Percentiles rank a stretch among this genome's conserved stretches.
Evolutionary conservation across 2,113 vertebrate species (phyloP).

Genomic region (Oncorhynchus keta): DNA sequence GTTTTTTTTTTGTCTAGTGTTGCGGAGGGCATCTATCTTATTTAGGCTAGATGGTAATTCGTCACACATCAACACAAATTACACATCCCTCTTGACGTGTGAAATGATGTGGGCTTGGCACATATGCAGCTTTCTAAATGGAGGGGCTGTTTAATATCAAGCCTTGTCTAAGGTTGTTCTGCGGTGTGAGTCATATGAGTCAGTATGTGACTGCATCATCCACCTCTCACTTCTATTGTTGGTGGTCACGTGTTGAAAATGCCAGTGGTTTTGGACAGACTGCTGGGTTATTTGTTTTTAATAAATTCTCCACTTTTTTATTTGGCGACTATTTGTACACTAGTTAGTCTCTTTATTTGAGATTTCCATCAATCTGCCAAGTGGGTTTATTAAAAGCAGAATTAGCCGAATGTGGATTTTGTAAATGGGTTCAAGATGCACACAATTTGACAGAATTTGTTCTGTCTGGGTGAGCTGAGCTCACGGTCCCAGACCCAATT

Average conservation of each 20-base stretch:
- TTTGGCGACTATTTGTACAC: slow-evolving; percentile 18
- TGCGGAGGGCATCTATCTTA: no score
- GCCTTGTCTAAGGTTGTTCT: neutral
- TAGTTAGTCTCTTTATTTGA: slow-evolving; percentile 45
- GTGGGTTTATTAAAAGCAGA: slow-evolving; percentile 59
- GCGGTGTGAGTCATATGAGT: slow-evolving; percentile 18
- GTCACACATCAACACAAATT: no score
- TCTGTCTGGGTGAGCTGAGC: slow-evolving; percentile 45
- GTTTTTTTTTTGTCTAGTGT: no score
- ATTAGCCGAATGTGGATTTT: slow-evolving; percentile 47
- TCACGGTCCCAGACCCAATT: slow-evolving; percentile 38
- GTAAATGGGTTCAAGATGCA: slow-evolving; percentile 49
- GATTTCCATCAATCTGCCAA: slow-evolving; percentile 60
- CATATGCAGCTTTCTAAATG: neutral
- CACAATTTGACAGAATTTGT: slow-evolving; percentile 53
- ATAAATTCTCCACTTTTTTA: slow-evolving; percentile 14
- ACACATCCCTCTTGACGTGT: no score
- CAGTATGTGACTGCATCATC: neutral
- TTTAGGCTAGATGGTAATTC: no score
- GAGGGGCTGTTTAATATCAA: neutral
- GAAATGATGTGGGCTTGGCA: no score
- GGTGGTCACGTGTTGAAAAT: neutral
- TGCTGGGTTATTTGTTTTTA: neutral
- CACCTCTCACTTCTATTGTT: slow-evolving; percentile 4
- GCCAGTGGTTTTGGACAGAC: neutral